These are phyloP conservation scores for Pagetopsis macropterus DNA, from an alignment of 2,797 vertebrate species.

Conservation along the genomic window DNA sequence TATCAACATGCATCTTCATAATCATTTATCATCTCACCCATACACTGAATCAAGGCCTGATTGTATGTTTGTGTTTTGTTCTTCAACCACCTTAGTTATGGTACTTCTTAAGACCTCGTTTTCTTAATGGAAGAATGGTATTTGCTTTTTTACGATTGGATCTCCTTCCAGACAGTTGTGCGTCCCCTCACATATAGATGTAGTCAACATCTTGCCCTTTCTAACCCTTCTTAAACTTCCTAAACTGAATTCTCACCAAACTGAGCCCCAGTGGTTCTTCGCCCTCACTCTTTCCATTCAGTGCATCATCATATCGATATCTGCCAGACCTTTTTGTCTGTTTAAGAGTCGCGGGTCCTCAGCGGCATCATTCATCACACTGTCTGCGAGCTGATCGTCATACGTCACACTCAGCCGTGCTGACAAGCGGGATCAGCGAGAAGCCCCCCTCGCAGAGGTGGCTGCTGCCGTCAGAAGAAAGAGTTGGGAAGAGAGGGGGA, in stretches of 20 bases:
- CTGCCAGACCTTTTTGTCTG: constrained; percentile 34
- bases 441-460: constrained; percentile 44
- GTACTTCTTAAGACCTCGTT: too few relatives aligned
- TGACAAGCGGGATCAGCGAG: constrained; percentile 54
- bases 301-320: constrained; percentile 46
- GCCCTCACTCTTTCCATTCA: constrained; percentile 30
- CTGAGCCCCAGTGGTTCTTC: neutral
- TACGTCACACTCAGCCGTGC: constrained; percentile 51
- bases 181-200: neutral
- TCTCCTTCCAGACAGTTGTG: neutral
- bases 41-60: too few relatives aligned
- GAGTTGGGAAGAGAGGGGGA: constrained; percentile 2
- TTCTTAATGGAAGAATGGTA: too few relatives aligned
- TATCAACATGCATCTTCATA: neutral
- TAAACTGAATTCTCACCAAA: neutral
- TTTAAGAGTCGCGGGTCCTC: constrained; percentile 45
- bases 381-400: constrained; percentile 47
- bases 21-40: too few relatives aligned
- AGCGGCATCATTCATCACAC: constrained; percentile 59
- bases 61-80: too few relatives aligned
- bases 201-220: constrained; percentile 5
- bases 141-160: too few relatives aligned
- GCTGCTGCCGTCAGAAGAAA: constrained; percentile 41
- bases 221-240: too few relatives aligned
- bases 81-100: too few relatives aligned